Conservation (phyloP, 2,888 invertebrate species). For the Nomada ferruginata region DNA sequence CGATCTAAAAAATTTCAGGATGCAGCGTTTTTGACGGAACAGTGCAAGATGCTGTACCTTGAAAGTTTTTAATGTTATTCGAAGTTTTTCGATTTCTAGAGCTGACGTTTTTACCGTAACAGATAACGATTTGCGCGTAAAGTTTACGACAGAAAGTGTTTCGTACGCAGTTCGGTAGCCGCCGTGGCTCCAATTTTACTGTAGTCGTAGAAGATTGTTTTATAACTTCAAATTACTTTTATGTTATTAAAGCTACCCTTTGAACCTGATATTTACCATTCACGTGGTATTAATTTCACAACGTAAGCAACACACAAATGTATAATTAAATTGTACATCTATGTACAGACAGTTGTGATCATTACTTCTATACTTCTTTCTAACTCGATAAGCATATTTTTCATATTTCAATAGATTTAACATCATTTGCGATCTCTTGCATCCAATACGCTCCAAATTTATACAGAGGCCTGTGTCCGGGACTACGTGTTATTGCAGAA, state of each 20-base stretch:
- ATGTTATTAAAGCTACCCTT: slow-evolving; percentile 19
- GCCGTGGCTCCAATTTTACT: slow-evolving; percentile 17
- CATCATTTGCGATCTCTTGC: too few species aligned
- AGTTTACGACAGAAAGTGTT: slow-evolving; percentile 29
- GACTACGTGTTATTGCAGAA: too few species aligned
- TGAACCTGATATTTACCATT: not conserved
- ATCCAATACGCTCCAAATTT: too few species aligned
- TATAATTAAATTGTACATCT: too few species aligned
- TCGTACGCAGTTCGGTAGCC: slow-evolving; percentile 19
- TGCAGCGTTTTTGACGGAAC: not conserved
- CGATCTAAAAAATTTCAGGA: not conserved
- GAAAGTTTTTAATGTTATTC: slow-evolving; percentile 31
- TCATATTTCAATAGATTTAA: too few species aligned
- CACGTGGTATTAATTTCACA: too few species aligned
- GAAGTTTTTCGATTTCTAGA: slow-evolving; percentile 34
- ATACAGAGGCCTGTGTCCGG: too few species aligned
- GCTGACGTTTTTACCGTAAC: slow-evolving; percentile 11
- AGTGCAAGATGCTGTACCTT: not conserved
- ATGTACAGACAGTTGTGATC: too few species aligned
- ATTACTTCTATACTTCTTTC: too few species aligned
- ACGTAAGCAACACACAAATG: too few species aligned
- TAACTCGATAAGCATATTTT: too few species aligned
- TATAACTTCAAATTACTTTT: slow-evolving; percentile 34
- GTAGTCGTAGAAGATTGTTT: slow-evolving; percentile 12
- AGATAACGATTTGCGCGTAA: slow-evolving; percentile 30